Base-by-base conservation (phyloP, 2,113 vertebrate genomes). In the Chinchilla lanigera region DNA sequence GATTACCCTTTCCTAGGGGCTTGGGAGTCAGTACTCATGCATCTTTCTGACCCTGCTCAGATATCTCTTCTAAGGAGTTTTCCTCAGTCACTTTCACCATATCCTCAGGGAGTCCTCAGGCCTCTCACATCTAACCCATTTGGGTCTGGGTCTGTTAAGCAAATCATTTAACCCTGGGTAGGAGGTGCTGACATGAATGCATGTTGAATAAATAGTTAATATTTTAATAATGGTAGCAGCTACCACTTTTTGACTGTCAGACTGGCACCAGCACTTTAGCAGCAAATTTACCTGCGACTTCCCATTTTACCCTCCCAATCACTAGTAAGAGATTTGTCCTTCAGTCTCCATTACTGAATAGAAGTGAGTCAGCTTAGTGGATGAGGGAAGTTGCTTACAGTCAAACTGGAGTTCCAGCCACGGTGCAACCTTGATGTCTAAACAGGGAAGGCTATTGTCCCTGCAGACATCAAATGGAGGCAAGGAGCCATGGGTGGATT, bases 391-490 rank as follows among this genome's bases (percentile, higher is more conserved):
- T 81, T 20, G 28, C 54, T 84, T 88, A 41, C 54, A 69, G 67
- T 73, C 84, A 93, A 84, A 89, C 19, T 78, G 44, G 6, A 50
- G 7, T 77, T 77, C 73, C 73, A 77, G 24, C 35, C 7, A 77
- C 41, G 10, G 22, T 33, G 11, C 87, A 58, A 94, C 73, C 35
- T 47, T 54, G 30, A 85, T 47, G 22, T 71, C 44, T 82, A 65
- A 88, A 83, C 9, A 84, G 77, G 58, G 94, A 92, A 81, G 50
- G 54, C 20, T 67, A 12, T 20, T 61, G 19, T 93, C 47, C 73
- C 44, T 93, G 67, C 73, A 91, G 90, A 93, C 80, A 67, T 30
- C 47, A 86, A 86, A 69, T 19, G 30, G 54, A 89, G 69, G n/a
- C 65, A 71, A 88, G 60, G 33, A 94, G 81, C 77, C 26, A 81